Evolutionary conservation across 2,113 vertebrate genomes (phyloP).

Genomic region (Xerus inauris): DNA sequence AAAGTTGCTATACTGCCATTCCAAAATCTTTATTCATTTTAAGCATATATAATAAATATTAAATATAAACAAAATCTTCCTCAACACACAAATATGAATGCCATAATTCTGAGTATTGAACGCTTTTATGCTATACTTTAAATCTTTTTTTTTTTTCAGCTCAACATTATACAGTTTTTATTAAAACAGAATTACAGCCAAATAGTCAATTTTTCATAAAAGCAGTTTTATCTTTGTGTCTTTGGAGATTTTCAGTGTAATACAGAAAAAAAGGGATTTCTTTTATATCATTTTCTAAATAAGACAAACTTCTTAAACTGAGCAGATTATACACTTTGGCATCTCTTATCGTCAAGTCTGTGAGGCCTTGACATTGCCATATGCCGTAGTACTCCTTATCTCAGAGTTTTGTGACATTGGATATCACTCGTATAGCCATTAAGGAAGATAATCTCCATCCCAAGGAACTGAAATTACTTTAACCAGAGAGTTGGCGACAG

Average conservation of each 20-base stretch:
- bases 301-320: constrained; percentile 10
- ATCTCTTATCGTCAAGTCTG: neutral
- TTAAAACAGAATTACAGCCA: constrained; percentile 46
- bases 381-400: neutral
- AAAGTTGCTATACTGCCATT: neutral
- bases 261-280: neutral
- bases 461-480: neutral
- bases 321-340: neutral
- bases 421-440: neutral
- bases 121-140: neutral
- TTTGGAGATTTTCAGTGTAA: neutral
- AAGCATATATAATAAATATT: neutral
- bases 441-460: neutral
- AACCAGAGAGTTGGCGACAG: neutral
- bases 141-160: constrained; percentile 3
- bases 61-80: neutral
- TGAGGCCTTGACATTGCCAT: neutral
- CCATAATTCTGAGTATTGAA: neutral
- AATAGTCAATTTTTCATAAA: constrained; percentile 27
- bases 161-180: constrained; percentile 56
- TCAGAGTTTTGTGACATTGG: neutral
- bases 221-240: neutral
- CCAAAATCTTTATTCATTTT: neutral
- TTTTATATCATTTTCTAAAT: constrained; percentile 23
- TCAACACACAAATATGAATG: constrained; percentile 1